Conservation (phyloP, 2,113 vertebrate species). For the Asarcornis scutulata region DNA sequence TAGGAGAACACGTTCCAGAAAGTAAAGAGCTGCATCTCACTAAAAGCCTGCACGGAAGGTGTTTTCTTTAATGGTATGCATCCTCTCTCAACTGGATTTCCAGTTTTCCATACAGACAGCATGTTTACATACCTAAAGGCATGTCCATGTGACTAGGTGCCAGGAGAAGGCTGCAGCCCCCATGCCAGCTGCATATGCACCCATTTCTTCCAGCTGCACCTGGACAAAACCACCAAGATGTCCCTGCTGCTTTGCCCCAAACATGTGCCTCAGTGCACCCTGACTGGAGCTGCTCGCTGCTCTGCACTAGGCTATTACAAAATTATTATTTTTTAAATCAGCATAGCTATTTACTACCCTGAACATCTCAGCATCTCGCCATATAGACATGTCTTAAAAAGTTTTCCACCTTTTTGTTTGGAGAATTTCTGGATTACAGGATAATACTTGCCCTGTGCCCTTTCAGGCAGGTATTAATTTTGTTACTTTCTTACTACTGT, state of each 20-base stretch:
- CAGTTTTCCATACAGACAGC: neutral
- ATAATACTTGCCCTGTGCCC: neutral
- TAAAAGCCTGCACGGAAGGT: neutral
- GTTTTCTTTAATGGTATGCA: neutral
- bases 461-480: conserved; percentile 23
- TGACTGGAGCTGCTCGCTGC: neutral
- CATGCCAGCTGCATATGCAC: neutral
- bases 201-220: neutral
- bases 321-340: neutral
- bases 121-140: neutral
- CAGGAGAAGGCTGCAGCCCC: neutral
- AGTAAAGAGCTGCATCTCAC: neutral
- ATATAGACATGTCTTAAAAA: neutral
- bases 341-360: neutral
- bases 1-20: neutral
- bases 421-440: neutral
- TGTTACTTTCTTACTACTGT: conserved; percentile 44
- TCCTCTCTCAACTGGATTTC: neutral
- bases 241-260: neutral
- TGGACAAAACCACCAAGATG: neutral
- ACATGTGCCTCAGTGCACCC: neutral
- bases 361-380: neutral
- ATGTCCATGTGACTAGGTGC: neutral
- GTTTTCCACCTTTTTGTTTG: neutral
- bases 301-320: neutral